Evolutionary conservation across 2,888 invertebrate species (phyloP).

Genomic region (Trisateles emortualis): DNA sequence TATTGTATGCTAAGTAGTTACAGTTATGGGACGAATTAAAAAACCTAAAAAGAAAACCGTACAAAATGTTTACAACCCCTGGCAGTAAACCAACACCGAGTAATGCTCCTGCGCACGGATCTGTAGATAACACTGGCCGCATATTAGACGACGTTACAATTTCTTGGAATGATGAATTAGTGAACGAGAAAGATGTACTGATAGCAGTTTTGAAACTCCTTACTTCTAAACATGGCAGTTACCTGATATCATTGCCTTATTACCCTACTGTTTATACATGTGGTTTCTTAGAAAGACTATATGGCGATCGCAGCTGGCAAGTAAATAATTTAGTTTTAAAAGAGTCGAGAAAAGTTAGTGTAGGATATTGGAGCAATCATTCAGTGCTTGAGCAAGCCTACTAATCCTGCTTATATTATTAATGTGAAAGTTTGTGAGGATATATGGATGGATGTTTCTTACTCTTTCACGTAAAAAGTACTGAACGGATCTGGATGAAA

Average conservation of each 20-base stretch:
- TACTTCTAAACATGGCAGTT: not conserved
- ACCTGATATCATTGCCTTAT: not conserved
- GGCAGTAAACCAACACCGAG: slow-evolving; percentile 37
- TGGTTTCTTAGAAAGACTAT: too few species aligned
- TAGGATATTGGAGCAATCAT: too few species aligned
- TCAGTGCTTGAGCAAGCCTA: too few species aligned
- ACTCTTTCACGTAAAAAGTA: too few species aligned
- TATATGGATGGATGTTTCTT: too few species aligned
- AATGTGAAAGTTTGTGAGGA: too few species aligned
- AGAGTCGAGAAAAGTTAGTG: too few species aligned
- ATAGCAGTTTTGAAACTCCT: slow-evolving; percentile 14
- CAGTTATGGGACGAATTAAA: not conserved
- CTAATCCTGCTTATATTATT: too few species aligned
- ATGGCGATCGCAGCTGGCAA: too few species aligned
- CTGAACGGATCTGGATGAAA: too few species aligned
- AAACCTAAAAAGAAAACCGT: not conserved
- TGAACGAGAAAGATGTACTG: slow-evolving; percentile 22
- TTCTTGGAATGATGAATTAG: slow-evolving; percentile 38
- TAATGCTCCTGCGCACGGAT: slow-evolving; percentile 38
- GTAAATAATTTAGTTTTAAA: too few species aligned
- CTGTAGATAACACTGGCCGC: slow-evolving; percentile 34
- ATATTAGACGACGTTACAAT: slow-evolving; percentile 39
- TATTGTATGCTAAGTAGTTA: too few species aligned
- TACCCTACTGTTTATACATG: not conserved
- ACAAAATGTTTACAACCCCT: not conserved